Base-by-base conservation (phyloP, 2,113 vertebrate species). In the Paratilapia polleni region DNA sequence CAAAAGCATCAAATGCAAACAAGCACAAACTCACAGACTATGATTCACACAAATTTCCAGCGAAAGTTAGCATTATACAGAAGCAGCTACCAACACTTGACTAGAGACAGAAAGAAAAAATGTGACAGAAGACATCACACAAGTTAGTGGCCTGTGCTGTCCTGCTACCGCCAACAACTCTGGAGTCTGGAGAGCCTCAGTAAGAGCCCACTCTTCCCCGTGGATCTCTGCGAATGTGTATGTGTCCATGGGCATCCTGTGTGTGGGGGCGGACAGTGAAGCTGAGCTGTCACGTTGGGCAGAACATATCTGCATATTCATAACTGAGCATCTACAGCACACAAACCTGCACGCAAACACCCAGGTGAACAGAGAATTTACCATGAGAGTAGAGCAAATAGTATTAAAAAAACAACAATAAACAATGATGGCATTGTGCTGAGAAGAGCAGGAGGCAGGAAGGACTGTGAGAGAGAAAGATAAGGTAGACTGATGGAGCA, bases 291-390 rank as follows among this genome's bases (percentile, higher is more conserved):
- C 83, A 90, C 86, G 80, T 88, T 90, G 86, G 84, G 58, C 66
- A 82, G 90, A 91, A 92, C 91, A 92, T 90, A 81, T 89, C 91
- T 94, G 90, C 91, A 92, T 91, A 92, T 92, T 92, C 88, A 90
- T 91, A 87, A 89, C 66, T 83, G 41, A 85, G 49, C 58, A 87
- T 81, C 87, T 79, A 68, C 64, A 62, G 24, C 63, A 49, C 9
- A 64, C 49, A 78, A 58, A 20, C 74, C n/a, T 74, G 13, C 77
- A 62, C 17, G 36, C 49, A 57, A 31, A 52, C 52, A 34, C 41
- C 60, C 78, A 85, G 28, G 77, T 80, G 49, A 64, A 78, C 1
- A 13, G 14, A 10, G n/a, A 57, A 80, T 79, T 63, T 80, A 62
- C 8, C 14, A 5, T 73, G 49, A 73, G 6, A 26, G 58, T 2